These are phyloP conservation scores for Hirudo medicinalis DNA, from an alignment of 1,140 invertebrate species.

Conservation along the genomic window DNA sequence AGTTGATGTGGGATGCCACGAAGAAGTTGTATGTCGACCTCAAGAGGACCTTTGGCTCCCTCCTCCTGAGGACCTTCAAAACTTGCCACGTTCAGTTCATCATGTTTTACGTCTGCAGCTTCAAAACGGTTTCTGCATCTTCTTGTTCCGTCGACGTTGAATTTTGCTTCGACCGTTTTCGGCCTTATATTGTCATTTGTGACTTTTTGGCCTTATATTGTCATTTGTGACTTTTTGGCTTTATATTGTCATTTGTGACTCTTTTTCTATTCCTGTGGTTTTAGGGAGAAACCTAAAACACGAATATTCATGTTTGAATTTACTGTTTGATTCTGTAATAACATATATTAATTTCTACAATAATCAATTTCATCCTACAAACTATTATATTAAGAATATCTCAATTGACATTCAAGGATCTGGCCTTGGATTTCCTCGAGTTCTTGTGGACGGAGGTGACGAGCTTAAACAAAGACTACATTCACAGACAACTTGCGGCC, in stretches of 20 bases:
- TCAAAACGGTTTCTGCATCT: slow-evolving; percentile 43
- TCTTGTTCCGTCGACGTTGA: not conserved
- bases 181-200: too few relatives aligned
- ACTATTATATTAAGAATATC: not conserved
- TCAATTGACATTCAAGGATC: slow-evolving; percentile 26
- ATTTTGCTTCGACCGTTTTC: not conserved
- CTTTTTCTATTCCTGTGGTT: not conserved
- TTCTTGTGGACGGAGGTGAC: slow-evolving; percentile 62
- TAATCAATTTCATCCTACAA: too few relatives aligned
- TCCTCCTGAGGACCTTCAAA: slow-evolving; percentile 58
- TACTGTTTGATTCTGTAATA: too few relatives aligned
- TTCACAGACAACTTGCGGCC: slow-evolving; percentile 56
- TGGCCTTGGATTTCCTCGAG: slow-evolving; percentile 56
- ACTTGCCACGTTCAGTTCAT: slow-evolving; percentile 64
- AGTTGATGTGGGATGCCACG: slow-evolving; percentile 39
- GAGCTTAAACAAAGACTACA: slow-evolving; percentile 50
- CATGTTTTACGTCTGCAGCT: slow-evolving; percentile 60
- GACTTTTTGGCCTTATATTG: too few relatives aligned
- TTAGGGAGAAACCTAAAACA: too few relatives aligned
- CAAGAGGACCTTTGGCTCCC: slow-evolving; percentile 55
- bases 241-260: not conserved
- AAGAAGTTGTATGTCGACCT: slow-evolving; percentile 42
- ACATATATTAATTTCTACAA: too few relatives aligned
- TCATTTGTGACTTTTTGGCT: too few relatives aligned
- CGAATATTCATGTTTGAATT: too few relatives aligned